Conservation (phyloP, 2,888 invertebrate species). For the Xylocampa areola region DNA sequence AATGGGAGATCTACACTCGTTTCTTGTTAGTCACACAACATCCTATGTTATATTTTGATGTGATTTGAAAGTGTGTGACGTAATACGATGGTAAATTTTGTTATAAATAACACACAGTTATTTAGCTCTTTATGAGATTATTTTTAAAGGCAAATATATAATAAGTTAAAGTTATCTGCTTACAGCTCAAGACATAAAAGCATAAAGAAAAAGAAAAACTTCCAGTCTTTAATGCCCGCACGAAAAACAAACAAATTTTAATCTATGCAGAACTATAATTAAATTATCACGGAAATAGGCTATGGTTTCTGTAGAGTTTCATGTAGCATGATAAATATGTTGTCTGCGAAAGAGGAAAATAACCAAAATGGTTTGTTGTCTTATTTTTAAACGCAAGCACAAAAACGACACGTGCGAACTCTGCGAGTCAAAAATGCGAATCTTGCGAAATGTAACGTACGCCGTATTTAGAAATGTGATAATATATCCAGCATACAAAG, state of each 20-base stretch:
- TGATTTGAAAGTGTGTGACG: too few relatives aligned
- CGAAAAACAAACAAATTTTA: neutral
- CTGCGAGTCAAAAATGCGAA: conserved; percentile 13
- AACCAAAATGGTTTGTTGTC: conserved; percentile 16
- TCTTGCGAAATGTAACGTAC: conserved; percentile 30
- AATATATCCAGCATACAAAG: conserved; percentile 29
- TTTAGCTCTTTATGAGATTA: too few relatives aligned
- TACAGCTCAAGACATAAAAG: too few relatives aligned
- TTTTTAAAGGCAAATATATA: too few relatives aligned
- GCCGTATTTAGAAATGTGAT: conserved; percentile 32
- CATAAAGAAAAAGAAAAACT: too few relatives aligned
- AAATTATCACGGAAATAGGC: neutral
- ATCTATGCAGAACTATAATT: neutral
- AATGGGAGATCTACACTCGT: too few relatives aligned
- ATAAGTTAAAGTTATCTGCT: too few relatives aligned
- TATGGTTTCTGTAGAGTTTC: neutral
- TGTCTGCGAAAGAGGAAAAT: conserved; percentile 1
- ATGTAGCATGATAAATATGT: neutral
- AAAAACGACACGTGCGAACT: conserved; percentile 4
- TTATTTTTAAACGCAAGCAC: conserved; percentile 4
- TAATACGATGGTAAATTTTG: too few relatives aligned
- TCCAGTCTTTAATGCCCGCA: too few relatives aligned
- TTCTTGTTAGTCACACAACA: too few relatives aligned
- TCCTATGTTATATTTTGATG: too few relatives aligned
- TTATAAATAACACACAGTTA: too few relatives aligned